Conservation (phyloP, 2,113 vertebrate genomes). For the Halcyon senegalensis region DNA sequence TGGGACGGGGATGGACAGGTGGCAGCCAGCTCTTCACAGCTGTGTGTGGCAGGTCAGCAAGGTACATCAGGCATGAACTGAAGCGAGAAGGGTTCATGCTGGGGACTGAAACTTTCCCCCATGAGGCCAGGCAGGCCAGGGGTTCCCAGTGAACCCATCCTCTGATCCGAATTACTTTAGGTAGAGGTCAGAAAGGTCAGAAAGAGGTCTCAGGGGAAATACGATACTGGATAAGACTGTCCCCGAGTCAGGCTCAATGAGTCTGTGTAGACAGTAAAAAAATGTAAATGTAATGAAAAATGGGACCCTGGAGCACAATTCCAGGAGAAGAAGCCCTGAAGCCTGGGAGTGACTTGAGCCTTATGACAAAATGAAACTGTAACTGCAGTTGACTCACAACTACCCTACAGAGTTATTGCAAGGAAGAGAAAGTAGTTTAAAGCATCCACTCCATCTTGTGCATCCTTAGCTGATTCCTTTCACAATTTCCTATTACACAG, state of each 20-base stretch:
- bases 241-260: not conserved
- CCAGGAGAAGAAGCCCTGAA: not conserved
- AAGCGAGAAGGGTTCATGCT: not conserved
- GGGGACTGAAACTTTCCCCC: not conserved
- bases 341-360: not conserved
- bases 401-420: not conserved
- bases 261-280: not conserved
- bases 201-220: not conserved
- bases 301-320: not conserved
- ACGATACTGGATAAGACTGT: fast-evolving
- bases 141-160: not conserved
- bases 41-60: fast-evolving
- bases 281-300: not conserved
- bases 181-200: not conserved
- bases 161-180: not conserved
- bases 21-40: not conserved
- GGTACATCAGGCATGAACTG: not conserved
- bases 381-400: not conserved
- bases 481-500: not conserved
- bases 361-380: not conserved
- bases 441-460: not conserved
- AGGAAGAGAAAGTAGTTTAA: not conserved
- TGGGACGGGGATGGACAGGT: not conserved
- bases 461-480: not conserved
- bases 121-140: not conserved